Conservation (phyloP, 2,113 vertebrate species). For the Peromyscus maniculatus region DNA sequence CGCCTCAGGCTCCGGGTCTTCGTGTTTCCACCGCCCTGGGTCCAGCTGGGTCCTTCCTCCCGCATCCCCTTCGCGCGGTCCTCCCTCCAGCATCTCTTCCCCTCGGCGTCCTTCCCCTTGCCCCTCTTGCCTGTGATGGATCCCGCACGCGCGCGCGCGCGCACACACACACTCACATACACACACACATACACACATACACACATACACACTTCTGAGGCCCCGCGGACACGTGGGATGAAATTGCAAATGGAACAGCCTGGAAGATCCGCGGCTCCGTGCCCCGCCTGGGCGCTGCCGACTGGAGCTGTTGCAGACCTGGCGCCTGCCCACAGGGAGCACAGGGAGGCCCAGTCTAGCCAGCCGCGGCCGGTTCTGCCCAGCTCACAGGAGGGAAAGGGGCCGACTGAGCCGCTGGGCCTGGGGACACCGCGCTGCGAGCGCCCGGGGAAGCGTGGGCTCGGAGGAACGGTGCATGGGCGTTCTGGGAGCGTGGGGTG, state of each 20-base stretch:
- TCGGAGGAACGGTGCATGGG: not conserved
- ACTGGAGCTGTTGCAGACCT: conserved; percentile 4
- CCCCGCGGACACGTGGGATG: not conserved
- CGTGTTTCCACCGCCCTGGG: not conserved
- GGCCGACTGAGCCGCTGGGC: not conserved
- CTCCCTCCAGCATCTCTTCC: not conserved
- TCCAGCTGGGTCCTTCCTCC: not conserved
- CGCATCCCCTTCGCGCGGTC: not conserved
- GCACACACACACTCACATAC: no score
- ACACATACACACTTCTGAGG: not conserved
- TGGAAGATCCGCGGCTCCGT: not conserved
- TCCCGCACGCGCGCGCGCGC: not conserved
- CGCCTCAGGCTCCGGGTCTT: not conserved
- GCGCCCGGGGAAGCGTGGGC: not conserved
- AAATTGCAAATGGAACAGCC: not conserved
- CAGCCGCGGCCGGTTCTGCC: not conserved
- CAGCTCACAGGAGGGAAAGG: not conserved
- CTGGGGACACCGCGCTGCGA: not conserved
- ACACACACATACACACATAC: no score
- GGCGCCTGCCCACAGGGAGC: not conserved
- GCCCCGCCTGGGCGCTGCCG: not conserved
- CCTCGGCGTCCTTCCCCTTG: not conserved
- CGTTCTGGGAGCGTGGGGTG: not conserved
- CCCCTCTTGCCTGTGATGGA: not conserved
- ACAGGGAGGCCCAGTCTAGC: not conserved